These are phyloP conservation scores for Leptinotarsa tumamoca DNA, from an alignment of 2,888 invertebrate species.

Conservation along the genomic window DNA sequence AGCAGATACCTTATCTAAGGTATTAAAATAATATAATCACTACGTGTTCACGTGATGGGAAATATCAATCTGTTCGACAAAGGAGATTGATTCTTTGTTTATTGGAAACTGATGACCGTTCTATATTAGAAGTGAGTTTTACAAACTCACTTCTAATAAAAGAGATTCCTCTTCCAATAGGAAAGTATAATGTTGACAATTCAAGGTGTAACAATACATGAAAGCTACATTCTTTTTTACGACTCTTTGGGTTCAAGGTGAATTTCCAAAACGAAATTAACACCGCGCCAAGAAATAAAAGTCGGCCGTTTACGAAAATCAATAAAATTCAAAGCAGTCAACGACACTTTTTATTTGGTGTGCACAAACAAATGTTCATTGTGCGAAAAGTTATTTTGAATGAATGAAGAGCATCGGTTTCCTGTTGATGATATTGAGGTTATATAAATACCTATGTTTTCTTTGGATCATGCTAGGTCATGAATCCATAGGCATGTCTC, in stretches of 20 bases:
- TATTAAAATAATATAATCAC: constrained; percentile 1
- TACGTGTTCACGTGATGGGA: not conserved
- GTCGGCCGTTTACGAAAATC: constrained; percentile 18
- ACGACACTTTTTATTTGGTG: constrained; percentile 24
- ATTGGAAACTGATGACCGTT: not conserved
- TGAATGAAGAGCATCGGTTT: constrained; percentile 20
- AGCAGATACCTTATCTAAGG: constrained; percentile 2
- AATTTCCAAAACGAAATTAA: constrained; percentile 9
- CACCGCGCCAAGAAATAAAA: constrained; percentile 16
- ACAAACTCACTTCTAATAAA: too few species aligned
- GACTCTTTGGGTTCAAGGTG: constrained; percentile 24
- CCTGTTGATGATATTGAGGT: constrained; percentile 20
- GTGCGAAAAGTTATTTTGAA: constrained; percentile 21
- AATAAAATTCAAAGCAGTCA: constrained; percentile 25
- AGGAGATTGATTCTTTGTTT: not conserved
- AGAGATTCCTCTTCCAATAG: not conserved
- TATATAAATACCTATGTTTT: constrained; percentile 11
- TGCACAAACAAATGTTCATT: constrained; percentile 13
- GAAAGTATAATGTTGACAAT: not conserved
- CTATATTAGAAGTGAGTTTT: too few species aligned
- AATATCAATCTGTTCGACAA: not conserved
- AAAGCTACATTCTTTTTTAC: not conserved
- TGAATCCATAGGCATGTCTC: constrained; percentile 9
- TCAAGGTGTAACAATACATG: not conserved
- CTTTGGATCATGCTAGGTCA: constrained; percentile 16